phyloP scores from a whole-genome alignment of 2,113 vertebrate species.

The Tragelaphus scriptus region DNA sequence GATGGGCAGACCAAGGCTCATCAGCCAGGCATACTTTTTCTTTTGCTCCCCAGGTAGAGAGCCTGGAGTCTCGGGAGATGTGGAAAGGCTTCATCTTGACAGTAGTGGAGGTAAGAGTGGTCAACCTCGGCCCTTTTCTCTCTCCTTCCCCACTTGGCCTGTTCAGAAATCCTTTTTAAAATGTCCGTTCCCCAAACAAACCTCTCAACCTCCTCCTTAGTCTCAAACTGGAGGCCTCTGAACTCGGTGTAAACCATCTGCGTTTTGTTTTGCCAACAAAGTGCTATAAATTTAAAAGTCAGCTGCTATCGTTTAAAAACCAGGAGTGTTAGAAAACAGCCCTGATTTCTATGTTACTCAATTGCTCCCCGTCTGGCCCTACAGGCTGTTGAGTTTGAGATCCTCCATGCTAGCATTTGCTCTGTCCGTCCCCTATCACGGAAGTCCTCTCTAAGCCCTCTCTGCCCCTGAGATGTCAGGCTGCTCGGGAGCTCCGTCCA shows the following conservation, averaged over 20 bases:
- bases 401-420: neutral
- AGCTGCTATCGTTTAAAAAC: neutral
- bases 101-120: slow-evolving; percentile 79
- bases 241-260: neutral
- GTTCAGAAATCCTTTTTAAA: neutral
- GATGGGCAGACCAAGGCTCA: neutral
- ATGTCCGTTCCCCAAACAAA: neutral
- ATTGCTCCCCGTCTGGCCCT: neutral
- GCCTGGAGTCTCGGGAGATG: slow-evolving; percentile 82
- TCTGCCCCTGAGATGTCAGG: neutral
- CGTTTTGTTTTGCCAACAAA: neutral
- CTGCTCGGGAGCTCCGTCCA: neutral
- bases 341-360: neutral
- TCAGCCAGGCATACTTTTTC: fast-evolving
- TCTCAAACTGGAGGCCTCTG: neutral
- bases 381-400: neutral
- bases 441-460: neutral
- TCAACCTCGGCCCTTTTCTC: fast-evolving
- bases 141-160: neutral
- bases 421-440: too few species aligned
- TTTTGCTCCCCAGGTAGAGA: slow-evolving; percentile 76
- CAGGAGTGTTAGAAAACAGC: neutral
- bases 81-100: slow-evolving; percentile 89
- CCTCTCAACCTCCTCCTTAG: too few species aligned
- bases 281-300: neutral